phyloP scores from a whole-genome alignment of 2,113 vertebrate genomes.

The Rynchops niger region DNA sequence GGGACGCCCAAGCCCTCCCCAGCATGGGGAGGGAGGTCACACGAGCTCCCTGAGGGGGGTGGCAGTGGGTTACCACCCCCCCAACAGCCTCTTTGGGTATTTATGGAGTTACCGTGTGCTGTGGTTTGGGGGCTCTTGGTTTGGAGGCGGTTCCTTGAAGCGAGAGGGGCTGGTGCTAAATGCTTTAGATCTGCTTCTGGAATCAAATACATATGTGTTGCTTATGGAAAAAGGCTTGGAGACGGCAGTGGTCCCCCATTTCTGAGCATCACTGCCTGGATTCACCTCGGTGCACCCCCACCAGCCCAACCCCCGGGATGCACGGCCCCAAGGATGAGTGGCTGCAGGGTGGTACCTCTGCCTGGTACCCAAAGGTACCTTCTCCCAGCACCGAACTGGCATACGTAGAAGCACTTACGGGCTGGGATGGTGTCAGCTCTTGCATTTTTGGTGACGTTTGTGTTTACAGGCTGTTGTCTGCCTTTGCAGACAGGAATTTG shows the following conservation, averaged over 20 bases:
- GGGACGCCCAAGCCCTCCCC: neutral
- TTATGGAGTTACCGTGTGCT: accelerated
- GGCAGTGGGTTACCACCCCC: neutral
- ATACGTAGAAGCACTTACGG: accelerated
- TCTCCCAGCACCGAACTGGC: neutral
- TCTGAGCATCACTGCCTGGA: neutral
- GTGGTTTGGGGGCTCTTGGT: neutral
- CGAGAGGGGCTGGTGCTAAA: neutral
- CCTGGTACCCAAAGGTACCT: neutral
- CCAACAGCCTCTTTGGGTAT: neutral
- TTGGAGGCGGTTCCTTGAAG: neutral
- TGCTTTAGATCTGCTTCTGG: neutral
- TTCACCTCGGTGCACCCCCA: neutral
- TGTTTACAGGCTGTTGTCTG: neutral
- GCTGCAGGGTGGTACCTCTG: neutral
- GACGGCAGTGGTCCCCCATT: neutral
- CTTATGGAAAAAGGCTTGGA: neutral
- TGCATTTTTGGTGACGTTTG: neutral
- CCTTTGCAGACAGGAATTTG: neutral
- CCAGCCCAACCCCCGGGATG: neutral
- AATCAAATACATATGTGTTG: accelerated
- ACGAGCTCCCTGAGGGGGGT: accelerated
- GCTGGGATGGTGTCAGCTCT: neutral
- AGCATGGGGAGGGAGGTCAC: neutral
- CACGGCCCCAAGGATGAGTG: accelerated